Evolutionary conservation across 1,140 invertebrate genomes (phyloP).

Genomic region (Piezodorus guildinii): DNA sequence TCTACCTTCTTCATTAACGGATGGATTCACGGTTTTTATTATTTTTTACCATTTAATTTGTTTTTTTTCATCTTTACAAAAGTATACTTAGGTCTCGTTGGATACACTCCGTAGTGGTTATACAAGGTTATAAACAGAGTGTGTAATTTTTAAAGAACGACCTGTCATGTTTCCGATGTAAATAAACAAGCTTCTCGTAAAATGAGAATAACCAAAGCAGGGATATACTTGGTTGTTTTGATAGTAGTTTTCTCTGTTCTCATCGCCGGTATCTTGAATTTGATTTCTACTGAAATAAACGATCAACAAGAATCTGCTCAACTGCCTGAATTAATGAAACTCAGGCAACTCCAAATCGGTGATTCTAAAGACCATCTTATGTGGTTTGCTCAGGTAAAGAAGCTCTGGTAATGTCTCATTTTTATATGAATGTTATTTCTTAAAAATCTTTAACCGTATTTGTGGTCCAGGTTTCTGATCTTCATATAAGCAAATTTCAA

Average conservation of each 20-base stretch:
- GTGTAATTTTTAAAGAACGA: too few species aligned
- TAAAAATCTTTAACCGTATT: background rate
- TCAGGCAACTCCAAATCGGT: background rate
- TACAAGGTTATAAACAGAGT: too few species aligned
- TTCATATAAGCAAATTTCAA: conserved; percentile 78
- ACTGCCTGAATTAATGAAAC: background rate
- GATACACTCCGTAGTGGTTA: too few species aligned
- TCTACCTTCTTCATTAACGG: too few species aligned
- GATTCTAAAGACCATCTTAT: background rate
- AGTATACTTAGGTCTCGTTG: too few species aligned
- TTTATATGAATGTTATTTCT: background rate
- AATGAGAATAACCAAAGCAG: conserved; percentile 9
- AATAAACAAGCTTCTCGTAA: background rate
- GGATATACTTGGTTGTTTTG: background rate
- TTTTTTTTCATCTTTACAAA: too few species aligned
- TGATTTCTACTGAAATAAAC: background rate
- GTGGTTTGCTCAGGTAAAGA: conserved; percentile 2
- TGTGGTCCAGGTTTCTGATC: conserved; percentile 63
- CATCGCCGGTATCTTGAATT: background rate
- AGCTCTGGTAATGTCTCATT: background rate
- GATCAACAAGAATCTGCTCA: background rate
- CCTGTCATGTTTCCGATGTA: too few species aligned
- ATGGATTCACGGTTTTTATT: too few species aligned
- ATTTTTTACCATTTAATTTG: too few species aligned
- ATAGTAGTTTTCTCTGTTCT: background rate